Evolutionary conservation across 1,140 invertebrate species (phyloP).

Genomic region (Pseudomyrmex cubaensis): DNA sequence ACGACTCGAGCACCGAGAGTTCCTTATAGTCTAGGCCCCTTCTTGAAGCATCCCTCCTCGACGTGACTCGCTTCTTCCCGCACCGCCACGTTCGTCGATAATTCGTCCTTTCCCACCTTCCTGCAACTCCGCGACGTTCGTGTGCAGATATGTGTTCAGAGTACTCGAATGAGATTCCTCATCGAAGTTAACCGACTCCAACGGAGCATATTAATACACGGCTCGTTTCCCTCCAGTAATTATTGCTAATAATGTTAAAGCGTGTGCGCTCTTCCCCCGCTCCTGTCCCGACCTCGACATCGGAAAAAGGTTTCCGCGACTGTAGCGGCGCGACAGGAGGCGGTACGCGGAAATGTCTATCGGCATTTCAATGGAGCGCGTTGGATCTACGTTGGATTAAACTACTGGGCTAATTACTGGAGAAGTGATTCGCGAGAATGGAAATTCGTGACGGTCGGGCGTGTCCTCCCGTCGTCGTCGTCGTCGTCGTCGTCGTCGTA

Average conservation of each 20-base stretch:
- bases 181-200: constrained; percentile 48
- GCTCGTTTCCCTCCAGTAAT: constrained; percentile 34
- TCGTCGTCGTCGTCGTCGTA: constrained; percentile 5
- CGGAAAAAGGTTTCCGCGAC: constrained; percentile 9
- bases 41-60: constrained; percentile 38
- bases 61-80: neutral
- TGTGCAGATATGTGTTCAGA: too few relatives aligned
- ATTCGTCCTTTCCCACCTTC: constrained; percentile 21
- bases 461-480: neutral
- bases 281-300: too few relatives aligned
- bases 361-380: constrained; percentile 43
- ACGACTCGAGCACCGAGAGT: constrained; percentile 21
- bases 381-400: constrained; percentile 50
- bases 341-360: neutral
- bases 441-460: constrained; percentile 60
- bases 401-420: constrained; percentile 61
- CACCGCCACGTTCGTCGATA: constrained; percentile 7
- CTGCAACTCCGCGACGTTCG: too few relatives aligned
- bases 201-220: constrained; percentile 36
- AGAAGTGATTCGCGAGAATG: constrained; percentile 59
- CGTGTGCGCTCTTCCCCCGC: neutral
- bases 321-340: neutral
- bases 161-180: constrained; percentile 12
- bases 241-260: constrained; percentile 67
- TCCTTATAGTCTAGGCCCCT: neutral